These are phyloP conservation scores for Hermaeophaga mercurialis DNA, from an alignment of 2,888 invertebrate genomes.

Conservation along the genomic window DNA sequence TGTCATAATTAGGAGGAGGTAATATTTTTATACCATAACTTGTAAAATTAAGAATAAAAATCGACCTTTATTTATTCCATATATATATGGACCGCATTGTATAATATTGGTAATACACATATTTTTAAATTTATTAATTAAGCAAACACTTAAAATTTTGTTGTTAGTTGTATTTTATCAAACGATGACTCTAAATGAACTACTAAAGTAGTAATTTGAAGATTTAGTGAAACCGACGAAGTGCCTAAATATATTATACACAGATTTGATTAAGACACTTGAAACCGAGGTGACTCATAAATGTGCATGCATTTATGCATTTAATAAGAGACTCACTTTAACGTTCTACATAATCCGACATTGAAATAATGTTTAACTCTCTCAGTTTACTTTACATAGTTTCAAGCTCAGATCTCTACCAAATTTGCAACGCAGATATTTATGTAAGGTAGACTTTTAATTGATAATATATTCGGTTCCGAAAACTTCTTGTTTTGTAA, in stretches of 20 bases:
- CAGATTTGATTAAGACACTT: slow-evolving; percentile 24
- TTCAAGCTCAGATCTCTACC: slow-evolving; percentile 1
- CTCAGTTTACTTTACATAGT: slow-evolving; percentile 9
- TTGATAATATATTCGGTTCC: not conserved
- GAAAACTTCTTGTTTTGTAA: too few relatives aligned
- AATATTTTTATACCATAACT: too few relatives aligned
- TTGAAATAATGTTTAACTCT: slow-evolving; percentile 20
- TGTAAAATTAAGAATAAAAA: too few relatives aligned
- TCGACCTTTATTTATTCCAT: too few relatives aligned
- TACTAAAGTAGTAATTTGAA: not conserved
- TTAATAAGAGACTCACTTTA: slow-evolving; percentile 13
- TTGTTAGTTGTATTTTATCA: too few relatives aligned
- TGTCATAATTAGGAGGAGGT: too few relatives aligned
- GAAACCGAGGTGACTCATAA: slow-evolving; percentile 13
- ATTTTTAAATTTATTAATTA: too few relatives aligned
- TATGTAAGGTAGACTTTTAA: slow-evolving; percentile 6
- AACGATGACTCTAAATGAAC: too few relatives aligned
- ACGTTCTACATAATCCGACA: slow-evolving; percentile 13
- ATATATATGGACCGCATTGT: too few relatives aligned
- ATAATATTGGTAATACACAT: too few relatives aligned
- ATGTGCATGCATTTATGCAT: slow-evolving; percentile 21
- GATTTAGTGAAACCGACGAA: slow-evolving; percentile 11
- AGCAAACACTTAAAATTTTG: too few relatives aligned
- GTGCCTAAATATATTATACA: slow-evolving; percentile 19
- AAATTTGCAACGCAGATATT: slow-evolving; percentile 6